Evolutionary conservation across 2,797 vertebrate species (phyloP), one percentile per base, ranked within the genome.

Genomic region (Sebastes variabilis): DNA sequence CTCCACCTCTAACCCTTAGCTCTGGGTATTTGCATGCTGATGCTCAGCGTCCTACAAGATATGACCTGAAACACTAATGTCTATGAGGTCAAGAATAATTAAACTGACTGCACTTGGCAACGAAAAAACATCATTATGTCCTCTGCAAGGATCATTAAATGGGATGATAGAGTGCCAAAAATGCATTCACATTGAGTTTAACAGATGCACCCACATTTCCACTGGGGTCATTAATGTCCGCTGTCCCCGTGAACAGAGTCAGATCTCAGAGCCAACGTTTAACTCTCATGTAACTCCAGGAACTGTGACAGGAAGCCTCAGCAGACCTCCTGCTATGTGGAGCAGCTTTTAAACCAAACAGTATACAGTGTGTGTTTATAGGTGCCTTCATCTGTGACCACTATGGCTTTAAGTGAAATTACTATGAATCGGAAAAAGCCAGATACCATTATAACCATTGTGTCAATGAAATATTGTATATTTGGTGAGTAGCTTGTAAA

Each of bases 71-170:
- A 6, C n/a, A 46, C 3, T 6, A 46, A 58, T 42, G 34, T 22
- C 24, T 18, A 4, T n/a, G 13, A 11, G 32, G 49, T 56, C 24
- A 22, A 29, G 13, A 42, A 30, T 13, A 64, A 16, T 66, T 3
- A 8, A 58, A n/a, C 2, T 1, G 24, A 13, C 34, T 25, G 30
- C 5, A 24, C 22, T 4, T 52, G 20, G 38, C 38, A 42, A n/a
- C 0, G 9, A 52, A 13, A 55, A 22, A 64, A 66, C 11, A 42
- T 8, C 1, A 36, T 66, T 32, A 62, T 62, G 60, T 66, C 20
- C n/a, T 29, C 32, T 52, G 29, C 46, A 70, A 30, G 55, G 29
- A 52, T 77, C 65, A 66, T 82, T 71, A 70, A 61, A 71, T 49
- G 14, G 55, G 2, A 56, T 30, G 9, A 65, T 29, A 36, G 20